Evolutionary conservation across 2,888 invertebrate species (phyloP).

Genomic region (Calephelis perditalis): DNA sequence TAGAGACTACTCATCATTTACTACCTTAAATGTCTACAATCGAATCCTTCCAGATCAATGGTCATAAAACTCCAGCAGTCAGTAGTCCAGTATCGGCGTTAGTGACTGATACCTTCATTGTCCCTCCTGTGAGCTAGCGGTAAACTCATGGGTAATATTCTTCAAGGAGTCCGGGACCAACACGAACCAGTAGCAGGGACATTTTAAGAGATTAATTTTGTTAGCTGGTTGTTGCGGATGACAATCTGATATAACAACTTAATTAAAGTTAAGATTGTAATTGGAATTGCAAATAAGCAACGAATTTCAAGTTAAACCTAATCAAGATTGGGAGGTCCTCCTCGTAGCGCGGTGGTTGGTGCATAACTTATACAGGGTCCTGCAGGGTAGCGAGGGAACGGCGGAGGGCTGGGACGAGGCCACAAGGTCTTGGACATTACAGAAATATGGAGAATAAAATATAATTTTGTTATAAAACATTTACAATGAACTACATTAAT

Average conservation of each 20-base stretch:
- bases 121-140: too few relatives aligned
- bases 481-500: too few relatives aligned
- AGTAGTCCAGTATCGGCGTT: too few relatives aligned
- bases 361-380: constrained; percentile 32
- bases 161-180: too few relatives aligned
- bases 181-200: too few relatives aligned
- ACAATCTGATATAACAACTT: neutral
- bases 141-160: too few relatives aligned
- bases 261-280: constrained; percentile 21
- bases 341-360: constrained; percentile 56
- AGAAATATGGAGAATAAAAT: constrained; percentile 3
- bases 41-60: too few relatives aligned
- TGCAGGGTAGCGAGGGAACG: constrained; percentile 34
- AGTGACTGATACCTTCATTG: too few relatives aligned
- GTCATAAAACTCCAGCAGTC: too few relatives aligned
- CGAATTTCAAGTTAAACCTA: constrained; percentile 40
- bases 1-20: too few relatives aligned
- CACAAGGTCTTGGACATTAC: constrained; percentile 44
- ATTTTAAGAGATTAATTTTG: too few relatives aligned
- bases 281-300: constrained; percentile 37
- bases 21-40: too few relatives aligned
- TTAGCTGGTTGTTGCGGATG: neutral
- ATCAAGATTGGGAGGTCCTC: constrained; percentile 35
- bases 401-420: constrained; percentile 50
- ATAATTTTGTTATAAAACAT: neutral